phyloP scores from a whole-genome alignment of 2,797 vertebrate genomes.

The Sylvilagus floridanus region DNA sequence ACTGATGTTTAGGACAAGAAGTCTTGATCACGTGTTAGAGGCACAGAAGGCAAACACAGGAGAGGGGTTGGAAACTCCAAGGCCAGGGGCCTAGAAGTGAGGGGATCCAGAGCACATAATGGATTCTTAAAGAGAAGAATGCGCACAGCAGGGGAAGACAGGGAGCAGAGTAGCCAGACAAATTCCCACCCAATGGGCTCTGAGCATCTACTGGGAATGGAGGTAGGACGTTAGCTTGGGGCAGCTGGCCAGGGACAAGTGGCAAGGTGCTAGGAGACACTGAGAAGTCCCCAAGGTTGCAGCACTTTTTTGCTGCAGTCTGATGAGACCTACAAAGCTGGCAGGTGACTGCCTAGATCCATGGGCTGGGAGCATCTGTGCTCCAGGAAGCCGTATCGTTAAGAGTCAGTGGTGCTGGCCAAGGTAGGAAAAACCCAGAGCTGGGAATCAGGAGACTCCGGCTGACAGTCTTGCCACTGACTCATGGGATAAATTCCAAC shows the following conservation, averaged over 20 bases:
- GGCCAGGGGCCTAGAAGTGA: neutral
- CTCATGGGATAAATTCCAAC: neutral
- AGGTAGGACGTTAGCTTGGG: neutral
- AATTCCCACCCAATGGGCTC: neutral
- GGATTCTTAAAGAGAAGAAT: neutral
- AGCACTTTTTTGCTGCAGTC: neutral
- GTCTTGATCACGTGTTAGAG: neutral
- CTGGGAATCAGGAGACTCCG: neutral
- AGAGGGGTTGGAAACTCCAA: neutral
- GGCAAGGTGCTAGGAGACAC: neutral
- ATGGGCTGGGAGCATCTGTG: neutral
- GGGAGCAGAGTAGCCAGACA: neutral
- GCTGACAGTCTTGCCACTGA: neutral
- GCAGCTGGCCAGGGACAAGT: neutral
- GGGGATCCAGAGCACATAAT: neutral
- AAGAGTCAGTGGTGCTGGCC: neutral
- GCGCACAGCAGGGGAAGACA: neutral
- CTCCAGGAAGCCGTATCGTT: neutral
- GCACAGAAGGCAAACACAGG: neutral
- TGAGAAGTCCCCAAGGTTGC: neutral
- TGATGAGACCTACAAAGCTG: neutral
- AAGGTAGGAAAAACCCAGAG: neutral
- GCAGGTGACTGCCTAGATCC: neutral
- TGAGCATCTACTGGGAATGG: neutral
- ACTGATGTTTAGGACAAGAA: neutral